Evolutionary conservation across 1,140 invertebrate species (phyloP), one percentile per base, ranked within the genome.

Genomic region (Charaxes varanes): DNA sequence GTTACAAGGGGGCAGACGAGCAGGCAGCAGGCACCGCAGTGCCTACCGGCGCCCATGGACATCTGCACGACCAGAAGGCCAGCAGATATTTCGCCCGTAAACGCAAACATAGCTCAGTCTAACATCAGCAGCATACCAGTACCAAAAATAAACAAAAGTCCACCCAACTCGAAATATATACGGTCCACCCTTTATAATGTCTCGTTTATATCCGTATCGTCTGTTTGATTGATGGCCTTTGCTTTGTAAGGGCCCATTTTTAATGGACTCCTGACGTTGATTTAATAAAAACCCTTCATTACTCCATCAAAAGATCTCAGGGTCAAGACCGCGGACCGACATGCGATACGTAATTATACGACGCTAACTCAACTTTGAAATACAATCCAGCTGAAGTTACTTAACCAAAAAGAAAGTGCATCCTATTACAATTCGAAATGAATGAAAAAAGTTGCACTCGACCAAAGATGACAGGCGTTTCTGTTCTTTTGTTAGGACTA

Each of bases 211-310:
- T 64, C 56, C 56, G 58, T 70, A 68, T 68, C 62, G 51, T 37
- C 46, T 38, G 46, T 32, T 43, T 81, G 77, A 81, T 79, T 76
- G 77, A 81, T 81, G 52, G 65, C 47, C 45, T 41, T 15, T 30
- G 46, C 54, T 62, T 56, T 53, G 54, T 53, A 44, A 42, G 56
- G 60, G 53, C 52, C 55, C 54, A 47, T 54, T 55, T 70, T 63
- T 78, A 82, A 82, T 78, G 78, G 71, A 70, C 54, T 63, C 63
- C 61, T 78, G 74, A 79, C 74, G 62, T 79, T 82, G 78, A 79
- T 82, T 82, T 74, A 82, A 82, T 82, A 82, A 77, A 64, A 76
- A 78, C 78, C 74, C 70, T 76, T 72, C 66, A 77, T 82, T 79
- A 79, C 58, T 47, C 46, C 60, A 65, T 70, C 66, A 69, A 58